Evolutionary conservation across 2,888 invertebrate species (phyloP).

Genomic region (Acanthosepion esculentum): DNA sequence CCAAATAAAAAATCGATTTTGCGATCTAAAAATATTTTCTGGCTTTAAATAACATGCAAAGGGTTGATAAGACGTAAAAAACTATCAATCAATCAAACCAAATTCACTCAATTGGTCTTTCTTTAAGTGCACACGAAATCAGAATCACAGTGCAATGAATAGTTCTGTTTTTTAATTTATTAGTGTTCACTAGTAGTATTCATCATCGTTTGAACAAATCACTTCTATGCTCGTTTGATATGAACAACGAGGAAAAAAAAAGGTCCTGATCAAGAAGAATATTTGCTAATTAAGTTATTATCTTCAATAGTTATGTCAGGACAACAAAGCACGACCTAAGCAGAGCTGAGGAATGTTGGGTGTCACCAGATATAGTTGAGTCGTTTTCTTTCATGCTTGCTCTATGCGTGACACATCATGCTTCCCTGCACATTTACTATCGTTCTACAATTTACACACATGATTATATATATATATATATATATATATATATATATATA

Average conservation of each 20-base stretch:
- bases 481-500: too few species aligned
- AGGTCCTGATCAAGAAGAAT: neutral
- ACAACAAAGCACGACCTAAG: neutral
- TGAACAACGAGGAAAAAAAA: neutral
- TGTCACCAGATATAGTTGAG: neutral
- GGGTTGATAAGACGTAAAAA: too few species aligned
- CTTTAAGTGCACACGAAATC: too few species aligned
- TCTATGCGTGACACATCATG: neutral
- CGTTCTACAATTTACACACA: too few species aligned
- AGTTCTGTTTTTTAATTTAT: neutral
- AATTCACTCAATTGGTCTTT: too few species aligned
- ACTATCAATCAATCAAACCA: too few species aligned
- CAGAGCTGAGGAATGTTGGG: neutral
- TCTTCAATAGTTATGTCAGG: neutral
- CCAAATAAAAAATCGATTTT: too few species aligned
- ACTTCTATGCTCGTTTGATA: neutral
- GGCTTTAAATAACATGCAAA: too few species aligned
- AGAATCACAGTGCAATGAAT: too few species aligned
- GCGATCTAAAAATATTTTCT: too few species aligned
- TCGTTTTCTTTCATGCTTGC: neutral
- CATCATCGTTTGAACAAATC: neutral
- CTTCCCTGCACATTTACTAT: neutral
- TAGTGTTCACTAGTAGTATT: neutral
- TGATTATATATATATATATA: too few species aligned
- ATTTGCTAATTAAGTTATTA: neutral